phyloP scores from a whole-genome alignment of 2,888 invertebrate genomes.

The Ptychoptera albimana region DNA sequence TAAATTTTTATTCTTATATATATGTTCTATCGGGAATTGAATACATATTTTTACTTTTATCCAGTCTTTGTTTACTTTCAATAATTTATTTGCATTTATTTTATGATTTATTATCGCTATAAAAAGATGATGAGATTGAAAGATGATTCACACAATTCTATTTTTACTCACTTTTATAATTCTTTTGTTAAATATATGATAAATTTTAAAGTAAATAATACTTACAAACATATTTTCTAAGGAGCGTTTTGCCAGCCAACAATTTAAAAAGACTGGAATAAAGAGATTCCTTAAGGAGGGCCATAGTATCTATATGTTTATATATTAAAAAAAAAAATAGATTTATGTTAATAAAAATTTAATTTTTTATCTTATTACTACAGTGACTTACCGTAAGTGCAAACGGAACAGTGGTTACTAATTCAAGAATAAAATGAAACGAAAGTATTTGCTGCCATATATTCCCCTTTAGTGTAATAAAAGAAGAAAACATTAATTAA shows the following conservation, averaged over 20 bases:
- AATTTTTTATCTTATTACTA: neutral
- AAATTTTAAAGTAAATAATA: constrained; percentile 24
- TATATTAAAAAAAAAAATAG: no score
- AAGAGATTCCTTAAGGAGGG: constrained; percentile 81
- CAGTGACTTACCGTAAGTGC: constrained; percentile 67
- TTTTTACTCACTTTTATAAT: no score
- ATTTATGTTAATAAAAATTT: no score
- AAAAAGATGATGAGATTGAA: no score
- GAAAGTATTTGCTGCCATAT: constrained; percentile 92
- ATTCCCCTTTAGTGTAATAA: constrained; percentile 63
- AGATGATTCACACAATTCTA: no score
- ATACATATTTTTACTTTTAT: no score
- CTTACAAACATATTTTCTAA: constrained; percentile 98
- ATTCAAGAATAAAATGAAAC: constrained; percentile 89
- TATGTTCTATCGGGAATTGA: no score
- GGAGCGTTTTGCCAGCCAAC: constrained; percentile 94
- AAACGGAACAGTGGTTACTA: constrained; percentile 93
- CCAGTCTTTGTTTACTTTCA: no score
- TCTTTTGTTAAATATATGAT: no score
- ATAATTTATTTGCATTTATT: no score
- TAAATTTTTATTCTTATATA: no score
- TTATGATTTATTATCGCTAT: no score
- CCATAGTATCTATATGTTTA: constrained; percentile 60
- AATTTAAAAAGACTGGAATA: constrained; percentile 95
- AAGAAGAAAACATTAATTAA: constrained; percentile 8